A percentile compares a stretch with the other conserved stretches of the same genome.
Evolutionary conservation across 1,140 invertebrate species (phyloP).

Genomic region (Pogonus chalceus): DNA sequence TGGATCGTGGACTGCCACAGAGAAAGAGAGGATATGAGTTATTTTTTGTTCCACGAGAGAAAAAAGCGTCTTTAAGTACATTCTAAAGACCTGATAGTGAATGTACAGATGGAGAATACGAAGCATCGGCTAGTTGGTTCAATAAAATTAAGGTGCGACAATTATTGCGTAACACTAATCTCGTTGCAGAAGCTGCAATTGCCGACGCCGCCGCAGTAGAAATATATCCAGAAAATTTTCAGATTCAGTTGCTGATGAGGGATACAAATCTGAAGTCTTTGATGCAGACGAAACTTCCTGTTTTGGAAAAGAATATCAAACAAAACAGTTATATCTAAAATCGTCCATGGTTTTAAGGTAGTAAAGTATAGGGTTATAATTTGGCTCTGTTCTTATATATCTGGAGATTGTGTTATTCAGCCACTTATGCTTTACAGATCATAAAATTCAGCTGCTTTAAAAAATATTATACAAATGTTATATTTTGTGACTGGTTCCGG

Average conservation of each 20-base stretch:
- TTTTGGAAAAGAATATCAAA: slow-evolving; percentile 2
- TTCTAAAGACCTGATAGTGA: slow-evolving; percentile 12
- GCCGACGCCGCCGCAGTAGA: no score
- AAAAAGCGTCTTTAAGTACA: slow-evolving; percentile 9
- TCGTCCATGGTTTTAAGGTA: no score
- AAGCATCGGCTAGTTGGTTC: slow-evolving; percentile 10
- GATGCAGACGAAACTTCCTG: slow-evolving; percentile 10
- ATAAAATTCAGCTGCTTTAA: no score
- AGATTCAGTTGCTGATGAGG: slow-evolving; percentile 13
- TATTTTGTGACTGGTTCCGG: no score
- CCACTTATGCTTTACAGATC: no score
- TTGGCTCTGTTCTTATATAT: no score
- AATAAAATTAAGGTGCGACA: slow-evolving; percentile 13
- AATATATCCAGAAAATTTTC: slow-evolving; percentile 8
- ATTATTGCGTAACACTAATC: background rate
- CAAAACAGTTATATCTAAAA: no score
- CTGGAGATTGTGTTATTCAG: no score
- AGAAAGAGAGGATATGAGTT: background rate
- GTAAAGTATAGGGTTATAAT: no score
- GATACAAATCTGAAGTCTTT: slow-evolving; percentile 13
- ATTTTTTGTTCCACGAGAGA: slow-evolving; percentile 3
- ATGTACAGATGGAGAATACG: no score
- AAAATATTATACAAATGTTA: no score
- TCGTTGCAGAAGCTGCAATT: no score
- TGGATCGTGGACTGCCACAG: slow-evolving; percentile 3